Evolutionary conservation across 2,888 invertebrate genomes (phyloP).

Genomic region (Yponomeuta plumbellus): DNA sequence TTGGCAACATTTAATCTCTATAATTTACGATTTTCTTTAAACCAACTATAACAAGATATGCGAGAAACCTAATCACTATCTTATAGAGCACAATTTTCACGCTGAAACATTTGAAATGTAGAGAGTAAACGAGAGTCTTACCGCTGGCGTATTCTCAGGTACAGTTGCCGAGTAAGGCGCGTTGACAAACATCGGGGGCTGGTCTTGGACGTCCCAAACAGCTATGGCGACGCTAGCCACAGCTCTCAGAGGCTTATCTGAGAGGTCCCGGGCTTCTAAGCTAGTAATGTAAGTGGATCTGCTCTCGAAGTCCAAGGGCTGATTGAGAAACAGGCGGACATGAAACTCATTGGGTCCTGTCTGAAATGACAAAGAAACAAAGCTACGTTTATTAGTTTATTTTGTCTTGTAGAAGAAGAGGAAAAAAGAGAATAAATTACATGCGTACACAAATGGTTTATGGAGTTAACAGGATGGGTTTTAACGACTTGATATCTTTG

Average conservation of each 20-base stretch:
- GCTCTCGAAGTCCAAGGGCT: conserved; percentile 85
- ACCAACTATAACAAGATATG: no score
- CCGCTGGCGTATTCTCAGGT: conserved; percentile 82
- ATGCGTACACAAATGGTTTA: no score
- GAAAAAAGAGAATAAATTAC: no score
- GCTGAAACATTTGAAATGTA: no score
- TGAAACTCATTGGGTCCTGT: conserved; percentile 82
- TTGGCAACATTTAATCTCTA: no score
- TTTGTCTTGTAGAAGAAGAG: no score
- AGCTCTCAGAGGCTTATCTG: conserved; percentile 79
- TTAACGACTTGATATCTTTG: no score
- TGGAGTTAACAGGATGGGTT: no score
- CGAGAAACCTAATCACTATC: no score
- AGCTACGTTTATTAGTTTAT: background rate
- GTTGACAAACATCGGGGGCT: conserved; percentile 87
- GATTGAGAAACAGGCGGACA: conserved; percentile 80
- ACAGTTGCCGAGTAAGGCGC: conserved; percentile 88
- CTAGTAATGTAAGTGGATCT: conserved; percentile 83
- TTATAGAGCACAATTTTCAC: no score
- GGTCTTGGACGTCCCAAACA: conserved; percentile 88
- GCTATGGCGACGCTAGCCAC: conserved; percentile 84
- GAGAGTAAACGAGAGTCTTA: conserved; percentile 40
- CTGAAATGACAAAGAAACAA: conserved; percentile 44
- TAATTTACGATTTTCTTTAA: no score
- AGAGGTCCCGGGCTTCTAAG: conserved; percentile 80